Evolutionary conservation across 2,797 vertebrate species (phyloP).

Genomic region (Acestrorhynchus altus): DNA sequence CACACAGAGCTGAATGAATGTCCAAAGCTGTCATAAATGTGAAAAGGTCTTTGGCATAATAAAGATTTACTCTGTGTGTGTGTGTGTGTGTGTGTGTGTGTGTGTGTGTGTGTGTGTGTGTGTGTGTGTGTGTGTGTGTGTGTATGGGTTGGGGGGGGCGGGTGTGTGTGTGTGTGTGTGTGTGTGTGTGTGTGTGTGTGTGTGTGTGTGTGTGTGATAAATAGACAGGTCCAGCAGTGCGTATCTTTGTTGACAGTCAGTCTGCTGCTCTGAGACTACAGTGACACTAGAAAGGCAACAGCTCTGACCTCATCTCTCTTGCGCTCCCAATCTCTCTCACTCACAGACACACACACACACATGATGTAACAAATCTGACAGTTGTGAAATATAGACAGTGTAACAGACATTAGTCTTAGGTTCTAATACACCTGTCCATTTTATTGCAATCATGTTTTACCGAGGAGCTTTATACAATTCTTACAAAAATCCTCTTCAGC

Average conservation of each 20-base stretch:
- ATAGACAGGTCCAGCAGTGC: constrained; percentile 28
- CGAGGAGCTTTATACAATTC: too few species aligned
- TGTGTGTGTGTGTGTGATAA: constrained; percentile 40
- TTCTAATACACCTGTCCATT: neutral
- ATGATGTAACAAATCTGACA: neutral
- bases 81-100: neutral
- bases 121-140: constrained; percentile 43
- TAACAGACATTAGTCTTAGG: neutral
- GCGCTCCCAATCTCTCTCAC: neutral
- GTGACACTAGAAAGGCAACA: constrained; percentile 29
- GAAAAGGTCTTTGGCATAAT: constrained; percentile 10
- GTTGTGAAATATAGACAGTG: neutral
- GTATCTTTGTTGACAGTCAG: constrained; percentile 43
- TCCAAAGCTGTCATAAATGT: constrained; percentile 5
- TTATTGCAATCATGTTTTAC: too few species aligned
- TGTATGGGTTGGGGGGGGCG: constrained; percentile 1
- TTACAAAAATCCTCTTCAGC: too few species aligned
- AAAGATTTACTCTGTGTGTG: neutral
- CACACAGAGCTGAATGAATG: neutral
- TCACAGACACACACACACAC: neutral
- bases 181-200: constrained; percentile 24
- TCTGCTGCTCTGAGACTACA: constrained; percentile 17
- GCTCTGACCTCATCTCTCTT: constrained; percentile 9
- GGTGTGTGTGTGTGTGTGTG: constrained; percentile 25
- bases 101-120: constrained; percentile 1